phyloP scores from a whole-genome alignment of 2,797 vertebrate species.

The Acanthurus lineatus region DNA sequence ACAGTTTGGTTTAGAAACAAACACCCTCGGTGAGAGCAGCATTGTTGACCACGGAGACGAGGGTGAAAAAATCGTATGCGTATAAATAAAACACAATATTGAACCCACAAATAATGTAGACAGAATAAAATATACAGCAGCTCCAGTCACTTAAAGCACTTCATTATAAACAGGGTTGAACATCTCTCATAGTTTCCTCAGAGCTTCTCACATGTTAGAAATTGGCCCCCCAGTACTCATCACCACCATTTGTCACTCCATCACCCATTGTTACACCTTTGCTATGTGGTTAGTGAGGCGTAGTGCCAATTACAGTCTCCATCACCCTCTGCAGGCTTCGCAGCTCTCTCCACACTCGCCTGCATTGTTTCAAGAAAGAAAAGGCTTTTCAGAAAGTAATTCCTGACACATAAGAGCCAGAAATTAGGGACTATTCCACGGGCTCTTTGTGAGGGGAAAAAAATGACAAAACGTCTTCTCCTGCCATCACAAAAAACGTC shows the following conservation, averaged over 20 bases:
- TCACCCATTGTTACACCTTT: conserved; percentile 68
- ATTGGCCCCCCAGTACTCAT: conserved; percentile 17
- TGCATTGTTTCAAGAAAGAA: conserved; percentile 57
- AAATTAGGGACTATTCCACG: conserved; percentile 45
- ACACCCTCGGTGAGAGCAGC: too few relatives aligned
- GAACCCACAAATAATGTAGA: neutral
- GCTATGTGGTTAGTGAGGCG: conserved; percentile 75
- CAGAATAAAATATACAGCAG: neutral
- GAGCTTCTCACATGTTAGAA: conserved; percentile 8
- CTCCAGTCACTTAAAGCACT: neutral
- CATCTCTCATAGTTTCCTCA: conserved; percentile 3
- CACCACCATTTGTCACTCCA: conserved; percentile 53
- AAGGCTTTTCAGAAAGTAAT: conserved; percentile 55
- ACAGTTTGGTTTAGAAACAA: too few relatives aligned
- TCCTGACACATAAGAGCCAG: conserved; percentile 47
- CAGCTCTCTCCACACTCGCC: conserved; percentile 29
- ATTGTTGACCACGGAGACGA: too few relatives aligned
- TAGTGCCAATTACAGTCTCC: conserved; percentile 65
- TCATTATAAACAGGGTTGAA: neutral
- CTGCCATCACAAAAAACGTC: conserved; percentile 51
- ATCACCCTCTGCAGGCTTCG: conserved; percentile 40
- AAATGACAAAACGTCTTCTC: conserved; percentile 44
- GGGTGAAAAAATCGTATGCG: too few relatives aligned
- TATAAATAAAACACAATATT: neutral
- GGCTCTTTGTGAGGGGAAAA: conserved; percentile 27